Base-by-base conservation (phyloP, 1,140 invertebrate genomes). In the Phortica variegata region DNA sequence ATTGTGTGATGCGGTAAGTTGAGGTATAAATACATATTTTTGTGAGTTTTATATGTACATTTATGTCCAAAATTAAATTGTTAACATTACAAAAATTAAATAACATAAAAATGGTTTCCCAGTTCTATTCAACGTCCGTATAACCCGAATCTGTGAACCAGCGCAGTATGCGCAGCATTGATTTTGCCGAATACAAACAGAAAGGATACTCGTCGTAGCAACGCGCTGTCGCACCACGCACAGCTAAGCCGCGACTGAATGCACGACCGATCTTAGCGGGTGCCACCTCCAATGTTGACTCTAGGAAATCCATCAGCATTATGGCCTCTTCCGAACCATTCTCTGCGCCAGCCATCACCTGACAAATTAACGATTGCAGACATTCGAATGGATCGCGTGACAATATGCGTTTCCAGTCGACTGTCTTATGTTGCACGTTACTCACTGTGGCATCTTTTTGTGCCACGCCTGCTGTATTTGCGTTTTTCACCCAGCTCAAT, bases 141-240 rank as follows among this genome's bases (percentile, higher is more conserved):
- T n/a, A n/a, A 3, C 40, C 57, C 16, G 60, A 49, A 15, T 71
- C 51, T 3, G 60, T 56, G 34, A 75, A 73, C 72, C 71, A 75
- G 17, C 57, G 54, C 19, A 75, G 40, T 8, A 75, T 68, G 43
- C 66, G 60, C 20, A 75, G 15, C 72, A 75, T 75, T 0, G 69
- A 73, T 34, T 73, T 75, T 18, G 72, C 72, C 15, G 72, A 75
- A 33, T 75, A 75, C 5, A 75, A 42, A 36, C 72, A 75, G 52
- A 75, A 75, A 3, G 72, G 72, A 58, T 75, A 75, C 17, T 75
- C 72, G 17, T 62, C 55, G 13, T 60, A 75, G 34, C 72, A 75
- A 3, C 49, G 55, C 18, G 72, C 65, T 6, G 58, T 57, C 10
- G 31, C 43, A 5, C 65, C 65, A 4, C 51, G 53, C 12, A 68